Evolutionary conservation across 1,140 invertebrate species (phyloP), one percentile per base, ranked within the genome.

Genomic region (Heterodera carotae): DNA sequence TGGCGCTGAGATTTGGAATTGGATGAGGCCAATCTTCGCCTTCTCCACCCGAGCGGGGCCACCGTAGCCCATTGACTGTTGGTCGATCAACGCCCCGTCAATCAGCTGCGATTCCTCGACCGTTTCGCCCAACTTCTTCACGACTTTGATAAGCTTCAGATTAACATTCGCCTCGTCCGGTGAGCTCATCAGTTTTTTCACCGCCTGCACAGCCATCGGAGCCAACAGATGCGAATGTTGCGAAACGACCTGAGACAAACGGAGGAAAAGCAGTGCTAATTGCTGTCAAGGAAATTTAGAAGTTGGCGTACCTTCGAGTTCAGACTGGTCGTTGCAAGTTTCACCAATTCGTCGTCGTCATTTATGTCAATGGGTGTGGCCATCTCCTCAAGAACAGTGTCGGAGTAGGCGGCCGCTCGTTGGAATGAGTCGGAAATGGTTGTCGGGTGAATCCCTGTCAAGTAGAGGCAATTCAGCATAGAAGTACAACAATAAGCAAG

Each of bases 1-100:
- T 10, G 97, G 97, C 75, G 97, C 95, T 60, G 97, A 99, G 88
- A 99, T 96, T 88, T 97, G 99, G 88, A 99, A 99, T 88, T 99
- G 97, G 83, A 99, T 99, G 0, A 99, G 91, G 80, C 94, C 97
- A 90, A 99, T 97, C 89, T 97, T 98, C 2, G 96, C 96, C 88
- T 98, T 98, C 88, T 99, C 97, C 79, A 99, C 91, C 84, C 92
- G 92, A 81, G 92, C 94, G 1, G 96, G 94, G 5, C 95, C 96
- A 88, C 94, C 95, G 59, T 93, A 91, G 68, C 89, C 90, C 85
- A 95, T 95, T 29, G 93, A 91, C 88, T 93, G 93, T 85, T 95
- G 94, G 53, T 93, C 93, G 80, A 99, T 95, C 2, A 99, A 93
- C 68, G 99, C 90, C 33, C 97, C 97, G 75, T 98, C 93, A 75